phyloP scores from a whole-genome alignment of 2,113 vertebrate species.

The Myrmecophaga tridactyla region DNA sequence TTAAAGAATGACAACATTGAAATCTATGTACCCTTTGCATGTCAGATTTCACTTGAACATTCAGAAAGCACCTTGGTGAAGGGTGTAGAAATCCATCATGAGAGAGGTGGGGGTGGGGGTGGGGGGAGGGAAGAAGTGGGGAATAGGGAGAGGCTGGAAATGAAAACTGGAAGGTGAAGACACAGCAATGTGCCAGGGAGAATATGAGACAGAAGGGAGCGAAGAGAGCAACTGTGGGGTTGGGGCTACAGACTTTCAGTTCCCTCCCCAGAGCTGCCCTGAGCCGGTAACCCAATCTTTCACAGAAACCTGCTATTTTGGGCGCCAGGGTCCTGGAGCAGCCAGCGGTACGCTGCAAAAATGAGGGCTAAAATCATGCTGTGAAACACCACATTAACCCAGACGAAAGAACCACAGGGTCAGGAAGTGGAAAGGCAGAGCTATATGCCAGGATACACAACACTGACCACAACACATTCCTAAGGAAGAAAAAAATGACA shows the following conservation, averaged over 20 bases:
- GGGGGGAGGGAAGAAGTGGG: not conserved
- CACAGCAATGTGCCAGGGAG: not conserved
- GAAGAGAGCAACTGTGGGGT: not conserved
- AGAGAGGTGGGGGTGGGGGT: not conserved
- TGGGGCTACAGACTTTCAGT: not conserved
- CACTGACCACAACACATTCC: accelerated
- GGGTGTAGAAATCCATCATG: not conserved
- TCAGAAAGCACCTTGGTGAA: not conserved
- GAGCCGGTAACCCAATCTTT: not conserved
- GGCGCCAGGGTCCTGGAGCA: not conserved
- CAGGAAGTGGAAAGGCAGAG: not conserved
- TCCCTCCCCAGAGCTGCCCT: not conserved
- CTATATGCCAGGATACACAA: accelerated
- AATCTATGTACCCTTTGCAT: not conserved
- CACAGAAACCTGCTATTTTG: not conserved
- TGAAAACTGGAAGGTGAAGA: not conserved
- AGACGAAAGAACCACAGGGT: not conserved
- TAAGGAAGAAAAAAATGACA: not conserved
- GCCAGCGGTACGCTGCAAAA: not conserved
- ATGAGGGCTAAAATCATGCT: accelerated
- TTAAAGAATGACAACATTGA: not conserved
- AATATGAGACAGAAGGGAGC: accelerated
- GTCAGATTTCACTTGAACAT: not conserved
- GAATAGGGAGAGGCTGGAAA: not conserved
- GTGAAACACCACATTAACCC: not conserved